Evolutionary conservation across 2,113 vertebrate genomes (phyloP).

Genomic region (Actenoides lindsayi): DNA sequence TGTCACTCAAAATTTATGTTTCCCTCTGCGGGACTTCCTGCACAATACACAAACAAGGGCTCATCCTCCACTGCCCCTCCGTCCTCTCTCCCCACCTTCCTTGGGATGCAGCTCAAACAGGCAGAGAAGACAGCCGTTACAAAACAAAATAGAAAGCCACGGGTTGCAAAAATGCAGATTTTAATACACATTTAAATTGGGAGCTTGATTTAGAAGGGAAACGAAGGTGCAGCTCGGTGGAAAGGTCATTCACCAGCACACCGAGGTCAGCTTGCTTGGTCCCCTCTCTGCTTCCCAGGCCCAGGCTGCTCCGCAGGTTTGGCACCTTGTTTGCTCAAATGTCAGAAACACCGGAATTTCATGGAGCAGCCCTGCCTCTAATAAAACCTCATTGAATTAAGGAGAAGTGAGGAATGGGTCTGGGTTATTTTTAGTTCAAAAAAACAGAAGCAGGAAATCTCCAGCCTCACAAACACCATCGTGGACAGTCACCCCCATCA

Average conservation of each 20-base stretch:
- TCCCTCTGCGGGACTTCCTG: constrained; percentile 13
- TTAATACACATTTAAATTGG: neutral
- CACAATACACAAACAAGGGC: neutral
- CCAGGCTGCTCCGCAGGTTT: neutral
- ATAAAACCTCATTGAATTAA: neutral
- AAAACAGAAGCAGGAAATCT: neutral
- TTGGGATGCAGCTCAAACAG: neutral
- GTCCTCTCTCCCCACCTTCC: neutral
- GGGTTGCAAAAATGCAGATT: neutral
- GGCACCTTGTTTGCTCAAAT: neutral
- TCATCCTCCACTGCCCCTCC: rapidly evolving
- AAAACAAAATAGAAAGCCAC: neutral
- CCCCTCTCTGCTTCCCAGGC: neutral
- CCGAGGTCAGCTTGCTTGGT: rapidly evolving
- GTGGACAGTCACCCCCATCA: neutral
- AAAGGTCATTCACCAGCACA: neutral
- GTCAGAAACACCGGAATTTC: neutral
- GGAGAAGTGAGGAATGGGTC: neutral
- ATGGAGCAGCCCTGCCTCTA: neutral
- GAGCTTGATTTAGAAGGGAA: neutral
- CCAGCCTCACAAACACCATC: neutral
- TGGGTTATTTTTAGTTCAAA: neutral
- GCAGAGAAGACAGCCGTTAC: neutral
- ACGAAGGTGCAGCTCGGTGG: neutral
- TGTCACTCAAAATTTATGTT: neutral